Evolutionary conservation across 1,140 invertebrate species (phyloP).

Genomic region (Chlorops oryzae): DNA sequence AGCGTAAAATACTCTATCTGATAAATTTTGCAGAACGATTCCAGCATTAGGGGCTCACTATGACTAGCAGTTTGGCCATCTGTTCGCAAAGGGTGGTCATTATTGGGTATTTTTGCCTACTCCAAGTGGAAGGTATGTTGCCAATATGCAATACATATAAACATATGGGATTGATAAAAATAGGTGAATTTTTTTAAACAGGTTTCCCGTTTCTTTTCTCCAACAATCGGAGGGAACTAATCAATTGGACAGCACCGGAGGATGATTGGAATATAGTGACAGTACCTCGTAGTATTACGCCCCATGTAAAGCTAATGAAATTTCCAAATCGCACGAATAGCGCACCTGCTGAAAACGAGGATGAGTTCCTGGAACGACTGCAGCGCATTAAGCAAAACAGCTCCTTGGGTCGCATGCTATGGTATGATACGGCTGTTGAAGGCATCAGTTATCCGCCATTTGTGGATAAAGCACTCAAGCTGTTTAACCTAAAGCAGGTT

Average conservation of each 20-base stretch:
- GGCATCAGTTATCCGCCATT: conserved; percentile 66
- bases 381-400: conserved; percentile 43
- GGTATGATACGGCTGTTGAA: conserved; percentile 62
- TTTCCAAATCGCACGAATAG: conserved; percentile 50
- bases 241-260: conserved; percentile 53
- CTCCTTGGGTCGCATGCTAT: conserved; percentile 54
- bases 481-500: conserved; percentile 77
- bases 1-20: too few relatives aligned
- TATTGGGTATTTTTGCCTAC: too few relatives aligned
- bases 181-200: conserved; percentile 8
- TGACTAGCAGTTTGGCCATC: too few relatives aligned
- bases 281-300: conserved; percentile 50
- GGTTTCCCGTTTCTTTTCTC: conserved; percentile 36
- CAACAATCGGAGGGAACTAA: conserved; percentile 40
- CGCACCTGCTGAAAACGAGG: conserved; percentile 48
- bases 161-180: too few relatives aligned
- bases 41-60: too few relatives aligned
- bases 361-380: conserved; percentile 52
- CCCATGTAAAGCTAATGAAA: conserved; percentile 48
- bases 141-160: not conserved
- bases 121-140: too few relatives aligned
- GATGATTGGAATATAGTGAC: conserved; percentile 52
- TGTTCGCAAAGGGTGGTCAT: too few relatives aligned
- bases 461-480: conserved; percentile 72
- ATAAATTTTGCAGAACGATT: too few relatives aligned